These are phyloP conservation scores for Nothoprocta pentlandii DNA, from an alignment of 2,113 vertebrate genomes.

Conservation along the genomic window DNA sequence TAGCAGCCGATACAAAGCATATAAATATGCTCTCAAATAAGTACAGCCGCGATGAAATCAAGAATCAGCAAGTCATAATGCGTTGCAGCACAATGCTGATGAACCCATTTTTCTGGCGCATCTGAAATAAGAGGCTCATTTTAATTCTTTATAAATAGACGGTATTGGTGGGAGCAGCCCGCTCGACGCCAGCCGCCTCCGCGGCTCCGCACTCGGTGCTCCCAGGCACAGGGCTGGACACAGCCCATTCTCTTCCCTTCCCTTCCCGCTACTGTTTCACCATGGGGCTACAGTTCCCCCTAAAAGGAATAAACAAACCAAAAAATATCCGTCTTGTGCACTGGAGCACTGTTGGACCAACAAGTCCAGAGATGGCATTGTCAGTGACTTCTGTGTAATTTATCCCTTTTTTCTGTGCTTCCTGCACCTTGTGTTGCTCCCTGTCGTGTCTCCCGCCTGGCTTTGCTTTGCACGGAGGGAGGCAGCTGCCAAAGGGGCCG, in stretches of 20 bases:
- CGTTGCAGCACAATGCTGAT: constrained; percentile 37
- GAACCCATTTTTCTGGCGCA: constrained; percentile 27
- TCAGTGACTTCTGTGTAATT: constrained; percentile 41
- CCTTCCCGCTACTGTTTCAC: not conserved
- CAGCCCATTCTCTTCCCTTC: not conserved
- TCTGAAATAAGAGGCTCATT: constrained; percentile 60
- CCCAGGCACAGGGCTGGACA: not conserved
- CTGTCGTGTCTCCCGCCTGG: constrained; percentile 75
- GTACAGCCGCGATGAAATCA: constrained; percentile 55
- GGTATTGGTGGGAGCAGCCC: constrained; percentile 58
- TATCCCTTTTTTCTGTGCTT: constrained; percentile 55
- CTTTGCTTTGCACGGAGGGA: constrained; percentile 27
- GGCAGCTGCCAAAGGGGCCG: constrained; percentile 20
- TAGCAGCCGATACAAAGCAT: constrained; percentile 53
- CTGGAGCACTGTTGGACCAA: constrained; percentile 47
- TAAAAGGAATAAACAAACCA: not conserved
- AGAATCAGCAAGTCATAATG: constrained; percentile 53
- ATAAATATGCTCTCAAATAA: constrained; percentile 70
- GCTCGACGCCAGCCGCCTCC: not conserved
- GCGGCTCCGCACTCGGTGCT: not conserved
- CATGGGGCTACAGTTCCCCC: not conserved
- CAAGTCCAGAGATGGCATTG: constrained; percentile 28
- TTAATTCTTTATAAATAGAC: constrained; percentile 69
- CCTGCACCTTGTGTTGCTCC: constrained; percentile 56
- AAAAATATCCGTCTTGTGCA: not conserved